Percentiles rank a stretch among this genome's conserved stretches.
Evolutionary conservation across 2,888 invertebrate genomes (phyloP).

Genomic region (Nymphalis urticae): DNA sequence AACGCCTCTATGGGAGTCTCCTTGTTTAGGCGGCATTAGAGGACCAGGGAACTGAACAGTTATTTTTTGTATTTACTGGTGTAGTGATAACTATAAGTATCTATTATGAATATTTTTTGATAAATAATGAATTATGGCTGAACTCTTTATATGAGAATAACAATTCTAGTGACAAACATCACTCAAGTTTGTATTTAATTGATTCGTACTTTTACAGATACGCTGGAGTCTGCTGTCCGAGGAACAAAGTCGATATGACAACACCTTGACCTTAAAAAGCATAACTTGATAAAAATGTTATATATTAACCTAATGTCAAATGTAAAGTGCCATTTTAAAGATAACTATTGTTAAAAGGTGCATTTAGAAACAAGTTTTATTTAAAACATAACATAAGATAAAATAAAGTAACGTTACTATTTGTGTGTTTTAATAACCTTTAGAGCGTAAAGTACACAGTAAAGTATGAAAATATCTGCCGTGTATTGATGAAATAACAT

Average conservation of each 20-base stretch:
- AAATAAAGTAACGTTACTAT: background rate
- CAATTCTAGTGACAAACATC: no score
- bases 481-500: no score
- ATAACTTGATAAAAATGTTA: background rate
- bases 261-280: conserved; percentile 12
- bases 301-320: background rate
- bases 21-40: conserved; percentile 33
- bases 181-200: conserved; percentile 30
- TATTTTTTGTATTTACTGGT: no score
- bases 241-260: conserved; percentile 27
- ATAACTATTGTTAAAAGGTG: background rate
- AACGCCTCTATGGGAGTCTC: conserved; percentile 40
- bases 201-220: conserved; percentile 60
- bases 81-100: no score
- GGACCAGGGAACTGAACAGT: no score
- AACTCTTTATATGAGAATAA: no score
- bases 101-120: no score
- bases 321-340: background rate
- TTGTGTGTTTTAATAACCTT: background rate
- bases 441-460: no score
- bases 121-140: no score
- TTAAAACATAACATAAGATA: background rate
- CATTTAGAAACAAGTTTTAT: background rate
- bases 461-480: no score
- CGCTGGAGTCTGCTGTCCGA: conserved; percentile 73